Percentiles rank a stretch among this genome's conserved stretches.
These are phyloP conservation scores for Amblyopsis rosae DNA, from an alignment of 2,113 vertebrate species.

Conservation along the genomic window DNA sequence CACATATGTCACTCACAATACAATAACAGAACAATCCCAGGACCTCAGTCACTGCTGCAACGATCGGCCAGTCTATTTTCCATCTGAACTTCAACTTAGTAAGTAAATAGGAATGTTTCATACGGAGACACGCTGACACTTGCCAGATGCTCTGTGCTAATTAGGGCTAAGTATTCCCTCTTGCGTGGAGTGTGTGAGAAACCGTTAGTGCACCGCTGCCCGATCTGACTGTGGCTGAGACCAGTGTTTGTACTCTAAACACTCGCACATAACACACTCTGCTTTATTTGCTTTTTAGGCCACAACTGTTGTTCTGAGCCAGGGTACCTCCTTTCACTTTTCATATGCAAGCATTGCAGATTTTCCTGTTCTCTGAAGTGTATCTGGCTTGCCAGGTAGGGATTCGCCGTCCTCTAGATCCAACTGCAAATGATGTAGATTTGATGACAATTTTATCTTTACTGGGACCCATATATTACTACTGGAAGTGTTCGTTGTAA, in stretches of 20 bases:
- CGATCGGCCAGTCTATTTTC: constrained; percentile 64
- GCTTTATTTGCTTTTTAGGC: constrained; percentile 65
- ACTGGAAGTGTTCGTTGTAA: too few species aligned
- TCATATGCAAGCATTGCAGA: constrained; percentile 1
- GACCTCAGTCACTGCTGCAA: constrained; percentile 39
- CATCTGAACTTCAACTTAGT: constrained; percentile 74
- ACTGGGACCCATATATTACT: too few species aligned
- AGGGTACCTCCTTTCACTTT: constrained; percentile 36
- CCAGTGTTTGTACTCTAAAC: constrained; percentile 64
- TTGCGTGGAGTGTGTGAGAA: constrained; percentile 80
- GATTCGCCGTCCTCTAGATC: too few species aligned
- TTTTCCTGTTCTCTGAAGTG: constrained; percentile 1
- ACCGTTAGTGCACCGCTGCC: constrained; percentile 77
- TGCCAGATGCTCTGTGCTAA: constrained; percentile 89
- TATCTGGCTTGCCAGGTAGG: too few species aligned
- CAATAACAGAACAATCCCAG: constrained; percentile 53
- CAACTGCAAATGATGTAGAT: too few species aligned
- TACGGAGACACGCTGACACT: constrained; percentile 83
- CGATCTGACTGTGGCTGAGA: constrained; percentile 62
- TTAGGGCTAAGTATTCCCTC: constrained; percentile 83
- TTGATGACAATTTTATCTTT: too few species aligned
- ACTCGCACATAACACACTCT: constrained; percentile 56
- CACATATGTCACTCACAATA: constrained; percentile 57
- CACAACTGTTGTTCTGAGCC: constrained; percentile 47
- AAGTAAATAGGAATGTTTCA: constrained; percentile 85